phyloP scores from a whole-genome alignment of 2,888 invertebrate genomes.

The Dexiosoma caninum region DNA sequence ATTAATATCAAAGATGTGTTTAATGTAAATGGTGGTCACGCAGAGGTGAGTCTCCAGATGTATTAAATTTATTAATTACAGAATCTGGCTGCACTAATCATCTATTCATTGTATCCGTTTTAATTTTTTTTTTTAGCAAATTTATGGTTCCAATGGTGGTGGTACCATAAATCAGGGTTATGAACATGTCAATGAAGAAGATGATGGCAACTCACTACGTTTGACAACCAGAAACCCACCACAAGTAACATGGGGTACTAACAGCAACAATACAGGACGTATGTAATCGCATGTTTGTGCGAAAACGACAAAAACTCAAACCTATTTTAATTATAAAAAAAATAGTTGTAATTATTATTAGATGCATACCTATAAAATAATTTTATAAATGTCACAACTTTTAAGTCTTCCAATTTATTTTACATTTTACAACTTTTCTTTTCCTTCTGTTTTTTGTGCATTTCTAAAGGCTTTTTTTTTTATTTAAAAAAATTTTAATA shows the following conservation, averaged over 20 bases:
- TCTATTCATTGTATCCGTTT: too few species aligned
- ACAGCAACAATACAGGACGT: conserved; percentile 72
- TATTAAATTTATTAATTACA: background rate
- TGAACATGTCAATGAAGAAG: conserved; percentile 83
- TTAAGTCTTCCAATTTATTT: conserved; percentile 36
- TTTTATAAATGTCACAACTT: conserved; percentile 33
- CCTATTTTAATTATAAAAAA: conserved; percentile 12
- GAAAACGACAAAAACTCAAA: background rate
- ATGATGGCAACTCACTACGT: conserved; percentile 85
- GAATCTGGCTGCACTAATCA: too few species aligned
- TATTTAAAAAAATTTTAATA: background rate
- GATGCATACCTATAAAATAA: conserved; percentile 29
- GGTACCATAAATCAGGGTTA: conserved; percentile 89
- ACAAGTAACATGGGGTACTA: conserved; percentile 80
- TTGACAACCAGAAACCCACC: conserved; percentile 83
- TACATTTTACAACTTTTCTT: background rate
- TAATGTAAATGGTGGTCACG: conserved; percentile 81
- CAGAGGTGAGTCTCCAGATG: conserved; percentile 69
- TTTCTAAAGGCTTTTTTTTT: conserved; percentile 40
- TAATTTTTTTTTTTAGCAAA: conserved; percentile 64
- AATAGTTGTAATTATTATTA: background rate
- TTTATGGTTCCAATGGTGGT: conserved; percentile 79
- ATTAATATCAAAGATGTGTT: conserved; percentile 90
- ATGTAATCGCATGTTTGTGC: conserved; percentile 65
- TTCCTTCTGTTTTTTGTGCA: background rate